Conservation (phyloP, 2,797 vertebrate species). For the Iguana delicatissima region DNA sequence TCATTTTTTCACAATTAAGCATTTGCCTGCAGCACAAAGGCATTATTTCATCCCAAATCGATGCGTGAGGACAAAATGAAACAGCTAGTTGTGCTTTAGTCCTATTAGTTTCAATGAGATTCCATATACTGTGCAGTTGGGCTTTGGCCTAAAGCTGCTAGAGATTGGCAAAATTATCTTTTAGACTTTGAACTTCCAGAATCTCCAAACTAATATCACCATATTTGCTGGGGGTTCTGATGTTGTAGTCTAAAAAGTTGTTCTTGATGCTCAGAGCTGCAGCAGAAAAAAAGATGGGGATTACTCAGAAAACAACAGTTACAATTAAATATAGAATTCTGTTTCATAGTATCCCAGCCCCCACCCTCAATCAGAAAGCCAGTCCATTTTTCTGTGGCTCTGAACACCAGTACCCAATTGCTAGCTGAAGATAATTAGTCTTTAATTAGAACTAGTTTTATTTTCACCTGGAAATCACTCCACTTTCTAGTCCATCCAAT, state of each 20-base stretch:
- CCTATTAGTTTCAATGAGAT: not conserved
- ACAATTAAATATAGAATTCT: not conserved
- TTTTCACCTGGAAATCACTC: slow-evolving; percentile 66
- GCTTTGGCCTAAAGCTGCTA: not conserved
- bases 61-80: not conserved
- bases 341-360: too few relatives aligned
- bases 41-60: not conserved
- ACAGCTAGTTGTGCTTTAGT: not conserved
- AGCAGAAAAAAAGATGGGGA: not conserved
- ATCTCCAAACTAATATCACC: too few relatives aligned
- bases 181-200: too few relatives aligned
- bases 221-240: too few relatives aligned
- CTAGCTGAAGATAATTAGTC: slow-evolving; percentile 65
- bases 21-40: not conserved
- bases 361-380: not conserved
- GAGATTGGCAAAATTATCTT: too few relatives aligned
- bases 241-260: too few relatives aligned
- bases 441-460: slow-evolving; percentile 70
- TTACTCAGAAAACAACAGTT: not conserved
- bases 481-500: slow-evolving; percentile 52
- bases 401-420: slow-evolving; percentile 57
- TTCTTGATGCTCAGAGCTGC: too few relatives aligned
- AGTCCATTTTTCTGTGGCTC: slow-evolving; percentile 20
- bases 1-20: not conserved
- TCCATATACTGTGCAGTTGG: not conserved